phyloP scores from a whole-genome alignment of 2,113 vertebrate species.

The Psilopogon haemacephalus region DNA sequence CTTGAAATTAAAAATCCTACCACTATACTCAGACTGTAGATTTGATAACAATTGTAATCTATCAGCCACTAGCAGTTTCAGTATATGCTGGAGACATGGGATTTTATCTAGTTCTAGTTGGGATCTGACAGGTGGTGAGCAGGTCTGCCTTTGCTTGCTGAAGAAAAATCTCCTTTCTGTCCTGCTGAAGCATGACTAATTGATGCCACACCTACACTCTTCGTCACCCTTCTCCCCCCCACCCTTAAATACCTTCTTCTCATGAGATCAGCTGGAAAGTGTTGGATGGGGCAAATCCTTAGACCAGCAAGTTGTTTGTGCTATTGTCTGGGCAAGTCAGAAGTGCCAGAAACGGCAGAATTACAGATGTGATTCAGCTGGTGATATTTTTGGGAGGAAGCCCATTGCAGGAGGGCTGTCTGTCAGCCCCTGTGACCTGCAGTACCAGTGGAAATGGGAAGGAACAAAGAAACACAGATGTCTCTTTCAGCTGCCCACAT shows the following conservation, averaged over 20 bases:
- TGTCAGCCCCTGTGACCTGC: neutral
- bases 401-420: rapidly evolving
- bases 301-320: neutral
- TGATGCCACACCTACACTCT: neutral
- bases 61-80: neutral
- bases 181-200: neutral
- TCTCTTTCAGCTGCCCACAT: neutral
- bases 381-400: neutral
- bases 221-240: too few species aligned
- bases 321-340: neutral
- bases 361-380: neutral
- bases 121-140: neutral
- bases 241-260: neutral
- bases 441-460: rapidly evolving
- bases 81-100: neutral
- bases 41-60: neutral
- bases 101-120: neutral
- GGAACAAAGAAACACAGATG: neutral
- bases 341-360: neutral
- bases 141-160: neutral
- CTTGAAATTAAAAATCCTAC: neutral
- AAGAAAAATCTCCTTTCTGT: neutral
- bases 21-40: neutral
- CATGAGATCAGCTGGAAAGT: neutral
- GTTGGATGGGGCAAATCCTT: neutral